Base-by-base conservation (phyloP, 2,113 vertebrate genomes). In the Crypturellus undulatus region DNA sequence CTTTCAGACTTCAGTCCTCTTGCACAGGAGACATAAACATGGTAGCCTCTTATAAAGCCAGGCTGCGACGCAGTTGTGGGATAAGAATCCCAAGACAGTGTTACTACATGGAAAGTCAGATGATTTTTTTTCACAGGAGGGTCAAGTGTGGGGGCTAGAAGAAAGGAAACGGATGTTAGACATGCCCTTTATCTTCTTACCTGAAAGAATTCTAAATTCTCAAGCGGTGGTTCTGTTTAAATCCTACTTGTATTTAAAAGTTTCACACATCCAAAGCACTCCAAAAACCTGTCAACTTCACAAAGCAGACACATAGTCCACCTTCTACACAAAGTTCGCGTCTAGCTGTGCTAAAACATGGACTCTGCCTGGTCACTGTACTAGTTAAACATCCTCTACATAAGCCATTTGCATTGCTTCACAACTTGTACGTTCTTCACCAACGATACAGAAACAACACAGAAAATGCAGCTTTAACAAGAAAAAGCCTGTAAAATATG, bases 11-110 rank as follows among this genome's bases (percentile, higher is more conserved):
- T 83, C 98, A 98, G 24, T 89, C 56, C 25, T 40, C 76, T 24
- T 47, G 21, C 30, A 86, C 3, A 25, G 92, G 87, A 7, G 97
- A 97, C 69, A 98, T 38, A 98, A 70, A 98, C 36, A 6, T 73
- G 49, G 78, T 98, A 98, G 3, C 98, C 98, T 87, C 43, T 92
- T 71, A 98, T 11, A 75, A 98, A 98, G 36, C 98, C 97, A 28
- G 72, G 9, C 1, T 96, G 96, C 52, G 94, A 91, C 13, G 96
- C 87, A 71, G 96, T 81, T 2, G 54, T 84, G n/a, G 30, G 19
- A 9, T 97, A 96, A 36, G 51, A 65, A 36, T 89, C 63, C 98
- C 98, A 98, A 21, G 7, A 96, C 4, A 98, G 18, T 2, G 62
- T 62, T 60, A 98, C 88, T 51, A 95, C 86, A 60, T 87, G 73